A percentile compares a stretch with the other conserved stretches of the same genome.
phyloP scores from a whole-genome alignment of 64 coral and sea anemone species.

The Stichodactyla mertensii region DNA sequence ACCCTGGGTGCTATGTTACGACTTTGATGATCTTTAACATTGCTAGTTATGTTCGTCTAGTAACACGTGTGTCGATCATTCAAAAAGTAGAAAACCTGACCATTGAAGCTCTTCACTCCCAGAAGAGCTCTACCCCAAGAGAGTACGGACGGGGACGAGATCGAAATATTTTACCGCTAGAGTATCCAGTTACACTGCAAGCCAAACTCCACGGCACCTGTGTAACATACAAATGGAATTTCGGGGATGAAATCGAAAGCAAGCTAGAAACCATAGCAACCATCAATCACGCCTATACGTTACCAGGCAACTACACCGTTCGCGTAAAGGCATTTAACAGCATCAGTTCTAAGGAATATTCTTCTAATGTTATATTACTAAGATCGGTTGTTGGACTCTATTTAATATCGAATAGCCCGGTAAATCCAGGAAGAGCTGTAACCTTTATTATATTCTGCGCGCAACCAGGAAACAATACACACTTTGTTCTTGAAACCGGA shows the following conservation, averaged over 20 bases:
- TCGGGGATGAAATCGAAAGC: conserved; percentile 17
- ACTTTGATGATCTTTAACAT: conserved; percentile 45
- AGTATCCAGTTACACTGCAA: conserved; percentile 53
- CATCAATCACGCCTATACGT: conserved; percentile 45
- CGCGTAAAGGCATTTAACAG: conserved; percentile 34
- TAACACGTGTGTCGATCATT: conserved; percentile 40
- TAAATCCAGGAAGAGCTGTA: conserved; percentile 31
- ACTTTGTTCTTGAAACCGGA: conserved; percentile 51
- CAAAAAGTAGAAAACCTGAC: conserved; percentile 31
- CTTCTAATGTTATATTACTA: conserved; percentile 7
- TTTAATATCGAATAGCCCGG: conserved; percentile 33
- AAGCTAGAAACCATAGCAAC: background rate
- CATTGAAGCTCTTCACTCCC: conserved; percentile 31
- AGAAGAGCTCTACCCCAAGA: conserved; percentile 8
- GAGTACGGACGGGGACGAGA: background rate
- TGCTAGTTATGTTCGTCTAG: conserved; percentile 48
- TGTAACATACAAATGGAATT: conserved; percentile 51
- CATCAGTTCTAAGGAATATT: background rate
- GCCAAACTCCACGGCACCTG: conserved; percentile 52
- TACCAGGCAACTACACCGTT: conserved; percentile 49
- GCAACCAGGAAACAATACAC: conserved; percentile 49
- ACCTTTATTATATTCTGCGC: conserved; percentile 72
- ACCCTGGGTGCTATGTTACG: conserved; percentile 52
- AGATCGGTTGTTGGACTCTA: conserved; percentile 54
- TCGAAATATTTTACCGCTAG: conserved; percentile 48